Base-by-base conservation (phyloP, 2,113 vertebrate genomes). In the sheep (Ovis aries) region DNA sequence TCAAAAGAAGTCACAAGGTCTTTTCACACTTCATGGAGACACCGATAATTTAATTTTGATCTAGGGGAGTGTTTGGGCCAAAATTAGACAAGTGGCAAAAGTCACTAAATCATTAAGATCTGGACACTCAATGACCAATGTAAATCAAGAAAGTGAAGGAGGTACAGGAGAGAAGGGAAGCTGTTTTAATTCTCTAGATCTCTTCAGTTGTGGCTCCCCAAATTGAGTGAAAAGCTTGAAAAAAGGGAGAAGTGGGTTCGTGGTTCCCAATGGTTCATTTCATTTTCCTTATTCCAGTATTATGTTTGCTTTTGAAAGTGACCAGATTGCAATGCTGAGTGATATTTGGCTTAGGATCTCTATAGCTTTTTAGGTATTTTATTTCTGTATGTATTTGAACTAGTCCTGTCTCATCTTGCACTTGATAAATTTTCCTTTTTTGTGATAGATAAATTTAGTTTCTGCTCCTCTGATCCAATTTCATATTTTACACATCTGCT, bases 1-100 rank as follows among this genome's bases (percentile, higher is more conserved):
- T 64, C 25, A 45, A 94, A 95, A 93, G n/a, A 80, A 90, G 11
- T 62, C 67, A 87, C 27, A 85, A 80, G 17, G 25, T 91, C 71
- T 92, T 92, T 83, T 96, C 60, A 81, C 48, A 88, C 40, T 94
- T 94, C 13, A 50, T 36, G 40, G 40, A 91, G 59, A 92, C 33
- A 33, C 16, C n/a, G 90, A 96, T 88, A 78, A 84, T 57, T 96
- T 80, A 85, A 62, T 52, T 93, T 96, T 95, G 33, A 95, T n/a
- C 40, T 94, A 50, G 78, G 31, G 29, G 11, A 62, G 11, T 27
- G 2, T 25, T 6, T 43, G 48, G 64, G 29, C 71, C 31, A 31
- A 80, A 86, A 55, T 96, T 48, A 93, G 87, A 81, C 45, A 90
- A 78, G 78, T 95, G 90, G 50, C 60, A 82, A 27, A 33, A 59